Evolutionary conservation across 2,113 vertebrate species (phyloP).

Genomic region (Brienomyrus longianalis): DNA sequence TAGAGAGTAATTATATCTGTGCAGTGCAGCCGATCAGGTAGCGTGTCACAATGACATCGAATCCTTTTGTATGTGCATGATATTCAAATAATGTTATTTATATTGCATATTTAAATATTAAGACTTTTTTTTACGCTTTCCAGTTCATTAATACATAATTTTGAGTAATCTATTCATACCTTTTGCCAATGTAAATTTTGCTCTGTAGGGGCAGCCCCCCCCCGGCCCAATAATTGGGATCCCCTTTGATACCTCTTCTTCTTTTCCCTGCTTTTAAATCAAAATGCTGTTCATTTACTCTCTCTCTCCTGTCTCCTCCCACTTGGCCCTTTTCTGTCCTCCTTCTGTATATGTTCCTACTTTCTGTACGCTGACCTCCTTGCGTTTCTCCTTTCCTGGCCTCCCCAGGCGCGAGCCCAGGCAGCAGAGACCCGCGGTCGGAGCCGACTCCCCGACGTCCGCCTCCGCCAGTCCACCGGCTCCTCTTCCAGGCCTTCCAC

Average conservation of each 20-base stretch:
- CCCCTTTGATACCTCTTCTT: not conserved
- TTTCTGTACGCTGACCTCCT: constrained; percentile 9
- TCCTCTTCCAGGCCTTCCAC: constrained; percentile 21
- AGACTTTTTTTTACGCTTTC: not conserved
- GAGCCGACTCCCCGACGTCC: constrained; percentile 66
- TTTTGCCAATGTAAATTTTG: not conserved
- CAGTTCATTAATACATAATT: not conserved
- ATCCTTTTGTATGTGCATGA: not conserved
- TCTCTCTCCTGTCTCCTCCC: not conserved
- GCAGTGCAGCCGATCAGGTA: not conserved
- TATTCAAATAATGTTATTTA: not conserved
- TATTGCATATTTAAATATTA: not conserved
- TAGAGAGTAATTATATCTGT: not conserved
- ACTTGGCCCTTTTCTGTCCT: not conserved
- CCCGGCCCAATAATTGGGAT: not conserved
- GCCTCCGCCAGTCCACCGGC: constrained; percentile 42
- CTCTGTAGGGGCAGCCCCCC: not conserved
- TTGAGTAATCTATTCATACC: not conserved
- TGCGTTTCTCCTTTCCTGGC: not conserved
- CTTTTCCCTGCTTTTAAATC: not conserved
- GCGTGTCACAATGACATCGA: not conserved
- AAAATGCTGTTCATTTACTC: not conserved
- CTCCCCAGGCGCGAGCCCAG: constrained; percentile 71
- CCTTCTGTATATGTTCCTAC: not conserved
- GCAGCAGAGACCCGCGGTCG: constrained; percentile 55